Percentiles rank a stretch among this genome's conserved stretches.
phyloP scores from a whole-genome alignment of 2,113 vertebrate species.

The Calyptommatus sinebrachiatus region DNA sequence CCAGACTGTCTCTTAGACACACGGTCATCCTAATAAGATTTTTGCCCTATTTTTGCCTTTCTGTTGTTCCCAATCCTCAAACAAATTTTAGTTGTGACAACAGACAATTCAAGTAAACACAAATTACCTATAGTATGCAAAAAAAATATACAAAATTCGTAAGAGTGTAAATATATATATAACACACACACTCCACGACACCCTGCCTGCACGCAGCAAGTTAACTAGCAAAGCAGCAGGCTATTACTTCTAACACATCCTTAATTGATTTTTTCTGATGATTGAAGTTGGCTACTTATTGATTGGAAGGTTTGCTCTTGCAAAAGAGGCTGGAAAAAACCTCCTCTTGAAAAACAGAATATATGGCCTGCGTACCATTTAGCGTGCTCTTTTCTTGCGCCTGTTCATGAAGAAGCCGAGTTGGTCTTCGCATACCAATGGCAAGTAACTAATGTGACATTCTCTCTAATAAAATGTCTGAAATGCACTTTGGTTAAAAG shows the following conservation, averaged over 20 bases:
- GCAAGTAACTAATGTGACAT: conserved; percentile 40
- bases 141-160: no score
- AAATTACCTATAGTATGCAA: no score
- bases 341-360: neutral
- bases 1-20: no score
- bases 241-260: neutral
- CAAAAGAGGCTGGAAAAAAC: neutral
- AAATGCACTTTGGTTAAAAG: conserved; percentile 57
- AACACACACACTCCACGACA: no score
- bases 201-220: no score
- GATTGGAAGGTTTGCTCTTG: neutral
- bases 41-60: no score
- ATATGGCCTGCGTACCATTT: neutral
- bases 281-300: neutral
- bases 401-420: neutral
- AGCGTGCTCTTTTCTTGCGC: neutral
- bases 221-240: neutral
- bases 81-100: no score
- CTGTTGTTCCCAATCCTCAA: no score
- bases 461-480: conserved; percentile 57
- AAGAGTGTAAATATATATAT: no score
- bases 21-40: no score
- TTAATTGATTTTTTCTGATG: neutral
- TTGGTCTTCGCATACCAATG: neutral
- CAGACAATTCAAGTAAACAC: no score